A percentile compares a stretch with the other conserved stretches of the same genome.
phyloP scores from a whole-genome alignment of 2,888 invertebrate genomes.

The Didymodactylos carnosus region DNA sequence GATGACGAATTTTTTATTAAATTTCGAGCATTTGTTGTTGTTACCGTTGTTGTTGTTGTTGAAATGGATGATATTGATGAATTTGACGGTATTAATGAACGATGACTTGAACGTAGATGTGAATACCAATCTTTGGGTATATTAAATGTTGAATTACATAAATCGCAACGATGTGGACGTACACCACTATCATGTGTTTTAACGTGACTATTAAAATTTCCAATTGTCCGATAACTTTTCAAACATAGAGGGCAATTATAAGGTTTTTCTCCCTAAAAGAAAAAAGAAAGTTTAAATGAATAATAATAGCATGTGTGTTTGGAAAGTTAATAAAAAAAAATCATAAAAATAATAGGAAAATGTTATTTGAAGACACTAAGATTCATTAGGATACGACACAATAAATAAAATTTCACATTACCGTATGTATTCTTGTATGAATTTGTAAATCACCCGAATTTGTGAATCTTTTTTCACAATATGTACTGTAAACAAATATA shows the following conservation, averaged over 20 bases:
- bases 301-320: no score
- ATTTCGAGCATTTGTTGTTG: not conserved
- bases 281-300: no score
- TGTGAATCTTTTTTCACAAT: not conserved
- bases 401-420: no score
- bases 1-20: no score
- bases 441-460: conserved; percentile 2
- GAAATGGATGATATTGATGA: not conserved
- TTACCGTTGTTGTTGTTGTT: not conserved
- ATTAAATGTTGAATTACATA: not conserved
- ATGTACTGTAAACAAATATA: not conserved
- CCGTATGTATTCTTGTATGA: not conserved
- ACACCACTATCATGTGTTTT: not conserved
- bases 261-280: not conserved
- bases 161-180: not conserved
- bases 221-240: not conserved
- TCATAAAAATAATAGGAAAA: no score
- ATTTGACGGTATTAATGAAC: not conserved
- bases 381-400: no score
- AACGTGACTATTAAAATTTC: not conserved
- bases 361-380: not conserved
- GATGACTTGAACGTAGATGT: not conserved
- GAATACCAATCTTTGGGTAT: conserved; percentile 1
- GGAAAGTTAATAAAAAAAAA: no score
- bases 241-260: not conserved